These are phyloP conservation scores for Sminthurides aquaticus DNA, from an alignment of 2,888 invertebrate species.

Conservation along the genomic window DNA sequence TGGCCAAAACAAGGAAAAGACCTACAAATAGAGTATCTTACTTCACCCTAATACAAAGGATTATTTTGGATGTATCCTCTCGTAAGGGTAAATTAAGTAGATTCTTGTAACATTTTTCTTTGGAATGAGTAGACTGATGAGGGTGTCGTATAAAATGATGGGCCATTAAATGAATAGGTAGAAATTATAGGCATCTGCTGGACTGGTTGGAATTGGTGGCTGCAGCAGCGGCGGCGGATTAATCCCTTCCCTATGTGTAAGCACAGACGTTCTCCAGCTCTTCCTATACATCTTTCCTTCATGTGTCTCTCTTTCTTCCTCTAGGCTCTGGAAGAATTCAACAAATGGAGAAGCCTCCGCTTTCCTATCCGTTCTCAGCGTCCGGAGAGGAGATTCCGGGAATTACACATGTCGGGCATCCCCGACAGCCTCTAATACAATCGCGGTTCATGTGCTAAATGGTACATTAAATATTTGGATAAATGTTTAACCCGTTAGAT, in stretches of 20 bases:
- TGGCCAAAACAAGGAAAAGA: too few relatives aligned
- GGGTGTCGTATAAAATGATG: neutral
- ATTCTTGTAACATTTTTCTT: neutral
- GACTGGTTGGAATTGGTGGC: neutral
- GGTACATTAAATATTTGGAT: conserved; percentile 47
- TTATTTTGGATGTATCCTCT: too few relatives aligned
- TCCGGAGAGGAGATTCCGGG: conserved; percentile 55
- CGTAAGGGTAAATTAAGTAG: neutral
- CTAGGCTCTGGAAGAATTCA: conserved; percentile 37
- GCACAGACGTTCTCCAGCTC: too few relatives aligned
- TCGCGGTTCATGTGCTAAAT: conserved; percentile 58
- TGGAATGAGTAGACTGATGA: neutral
- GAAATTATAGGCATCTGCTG: neutral
- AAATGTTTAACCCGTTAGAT: neutral
- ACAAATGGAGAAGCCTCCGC: conserved; percentile 37
- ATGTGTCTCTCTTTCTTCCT: conserved; percentile 8
- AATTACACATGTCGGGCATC: conserved; percentile 56
- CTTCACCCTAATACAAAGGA: too few relatives aligned
- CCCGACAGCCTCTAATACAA: conserved; percentile 52
- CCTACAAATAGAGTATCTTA: too few relatives aligned
- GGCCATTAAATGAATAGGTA: neutral
- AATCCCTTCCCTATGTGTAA: too few relatives aligned
- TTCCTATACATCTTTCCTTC: too few relatives aligned
- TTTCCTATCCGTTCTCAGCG: conserved; percentile 45
- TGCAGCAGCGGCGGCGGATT: too few relatives aligned